Base-by-base conservation (phyloP, 2,888 invertebrate species). In the Meiosimyza platycephala region DNA sequence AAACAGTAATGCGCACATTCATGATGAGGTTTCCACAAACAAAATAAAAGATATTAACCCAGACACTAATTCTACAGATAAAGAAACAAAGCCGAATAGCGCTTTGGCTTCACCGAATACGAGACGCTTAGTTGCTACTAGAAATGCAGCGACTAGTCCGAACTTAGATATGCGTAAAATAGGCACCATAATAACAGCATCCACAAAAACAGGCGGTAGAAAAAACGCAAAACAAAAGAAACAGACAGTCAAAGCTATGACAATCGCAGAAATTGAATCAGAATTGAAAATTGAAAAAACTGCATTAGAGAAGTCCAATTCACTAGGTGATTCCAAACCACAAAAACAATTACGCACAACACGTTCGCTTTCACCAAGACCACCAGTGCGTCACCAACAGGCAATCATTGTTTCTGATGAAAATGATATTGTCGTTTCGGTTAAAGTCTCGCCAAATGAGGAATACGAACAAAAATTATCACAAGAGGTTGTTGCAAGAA, bases 131-230 rank as follows among this genome's bases (percentile, higher is more conserved):
- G 79, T 82, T 40, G 77, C 80, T 18, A 88, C 80, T 82, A 88
- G 72, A 86, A 89, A 81, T 88, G 89, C 82, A 82, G 89, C 78
- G 71, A 83, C 80, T 80, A 88, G 83, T 70, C 82, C 84, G 1
- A 76, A 80, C 71, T 76, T 82, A 11, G 80, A 81, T 66, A 84
- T 83, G 82, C 88, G 84, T 85, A 90, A 80, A 88, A 88, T 78
- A 85, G 76, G 74, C 13, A 73, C 71, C 15, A 68, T 76, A 62
- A 68, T 71, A 7, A 72, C 74, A 15, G 72, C 73, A 47, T 69
- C 59, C 40, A 54, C 76, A 11, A 72, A 74, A 11, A 40, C 65
- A 15, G 70, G 70, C n/a, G 50, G 51, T 15, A 64, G 54, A 70
- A 47, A 16, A 16, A 62, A 47, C 4, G 47, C 63, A 16, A 54